Conservation (phyloP, 2,888 invertebrate genomes). For the Girardia tigrina region DNA sequence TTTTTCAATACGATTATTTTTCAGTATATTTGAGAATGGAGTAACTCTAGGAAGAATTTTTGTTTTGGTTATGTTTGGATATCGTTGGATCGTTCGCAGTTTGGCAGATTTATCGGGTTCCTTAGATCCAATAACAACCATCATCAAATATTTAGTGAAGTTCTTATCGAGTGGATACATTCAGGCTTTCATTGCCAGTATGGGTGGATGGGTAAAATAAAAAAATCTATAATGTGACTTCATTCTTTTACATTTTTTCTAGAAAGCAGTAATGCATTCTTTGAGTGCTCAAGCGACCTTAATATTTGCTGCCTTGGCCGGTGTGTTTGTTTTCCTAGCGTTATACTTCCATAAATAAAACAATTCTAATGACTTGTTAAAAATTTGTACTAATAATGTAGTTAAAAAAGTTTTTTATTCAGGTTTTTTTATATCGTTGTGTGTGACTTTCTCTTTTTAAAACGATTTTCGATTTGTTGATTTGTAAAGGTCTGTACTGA, state of each 20-base stretch:
- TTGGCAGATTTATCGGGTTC: neutral
- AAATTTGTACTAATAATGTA: too few relatives aligned
- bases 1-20: too few relatives aligned
- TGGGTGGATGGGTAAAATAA: neutral
- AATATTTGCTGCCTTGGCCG: conserved; percentile 11
- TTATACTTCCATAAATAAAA: neutral
- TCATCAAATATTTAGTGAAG: neutral
- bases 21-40: conserved; percentile 1
- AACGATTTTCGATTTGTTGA: too few relatives aligned
- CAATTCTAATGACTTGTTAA: too few relatives aligned
- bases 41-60: neutral
- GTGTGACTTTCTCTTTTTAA: too few relatives aligned
- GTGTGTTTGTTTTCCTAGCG: conserved; percentile 1
- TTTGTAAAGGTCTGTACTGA: too few relatives aligned
- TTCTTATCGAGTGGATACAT: neutral
- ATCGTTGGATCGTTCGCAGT: conserved; percentile 2
- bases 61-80: neutral
- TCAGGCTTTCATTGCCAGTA: neutral
- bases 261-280: conserved; percentile 1
- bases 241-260: neutral
- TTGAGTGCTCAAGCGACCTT: neutral
- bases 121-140: neutral
- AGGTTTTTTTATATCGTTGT: too few relatives aligned
- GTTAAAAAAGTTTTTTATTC: too few relatives aligned
- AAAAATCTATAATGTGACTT: neutral